Evolutionary conservation across 2,113 vertebrate species (phyloP), one percentile per base, ranked within the genome.

Genomic region (Cairina moschata): DNA sequence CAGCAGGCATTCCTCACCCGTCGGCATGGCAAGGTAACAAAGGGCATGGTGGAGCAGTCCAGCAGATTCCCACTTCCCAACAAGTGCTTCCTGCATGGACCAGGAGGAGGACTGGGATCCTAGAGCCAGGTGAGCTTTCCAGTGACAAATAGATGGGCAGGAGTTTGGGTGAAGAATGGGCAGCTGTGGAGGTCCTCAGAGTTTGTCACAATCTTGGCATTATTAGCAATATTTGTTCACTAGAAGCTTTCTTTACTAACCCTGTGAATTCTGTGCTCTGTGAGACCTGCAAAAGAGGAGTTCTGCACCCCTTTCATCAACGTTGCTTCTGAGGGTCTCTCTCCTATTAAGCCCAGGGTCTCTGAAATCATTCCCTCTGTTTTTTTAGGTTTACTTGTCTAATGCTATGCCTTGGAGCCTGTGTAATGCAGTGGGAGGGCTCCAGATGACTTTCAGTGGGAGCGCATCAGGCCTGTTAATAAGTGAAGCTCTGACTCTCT

Each of bases 381-480:
- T 89, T 74, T 89, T 89, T 40, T 1, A 21, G 1, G 4, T 34
- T 42, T 55, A 17, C 42, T 71, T 92, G 65, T 58, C 71, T 79
- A 83, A 62, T 0, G 0, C 62, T 82, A 29, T 74, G 54, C 40
- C 74, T 89, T 69, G 58, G 50, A 92, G 69, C 48, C n/a, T 54
- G 16, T 2, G 10, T 42, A 84, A 83, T 44, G 44, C 32, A 28
- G 59, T 87, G 59, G 84, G 81, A 96, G 67, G 72, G 73, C 66
- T 91, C 58, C 72, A 90, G 75, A 83, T 94, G 15, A 95, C 67
- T 91, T 93, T 66, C 48, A 80, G 85, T 88, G 44, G 75, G 67
- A 88, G 82, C 32, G 48, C 36, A 65, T 77, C 52, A 89, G 80
- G 69, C 67, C 55, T 93, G 59, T 80, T 94, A 90, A 58, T 90